phyloP scores from a whole-genome alignment of 2,888 invertebrate species.

The Diplolepis rosae region DNA sequence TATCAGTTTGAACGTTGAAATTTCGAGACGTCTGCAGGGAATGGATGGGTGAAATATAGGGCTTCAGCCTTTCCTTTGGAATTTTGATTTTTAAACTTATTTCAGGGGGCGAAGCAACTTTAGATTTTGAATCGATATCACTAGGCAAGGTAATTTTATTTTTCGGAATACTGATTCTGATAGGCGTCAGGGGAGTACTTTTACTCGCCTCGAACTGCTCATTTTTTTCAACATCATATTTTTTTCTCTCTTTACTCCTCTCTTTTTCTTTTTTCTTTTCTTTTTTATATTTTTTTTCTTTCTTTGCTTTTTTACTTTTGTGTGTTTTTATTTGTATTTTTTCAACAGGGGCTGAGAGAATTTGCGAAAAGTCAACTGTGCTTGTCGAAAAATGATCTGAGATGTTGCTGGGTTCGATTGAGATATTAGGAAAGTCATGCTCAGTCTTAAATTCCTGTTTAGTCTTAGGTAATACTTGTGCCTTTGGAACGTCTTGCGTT shows the following conservation, averaged over 20 bases:
- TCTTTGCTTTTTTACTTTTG: conserved; percentile 1
- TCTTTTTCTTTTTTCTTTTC: neutral
- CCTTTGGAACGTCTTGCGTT: neutral
- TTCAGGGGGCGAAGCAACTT: neutral
- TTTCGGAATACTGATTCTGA: conserved; percentile 9
- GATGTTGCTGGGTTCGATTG: neutral
- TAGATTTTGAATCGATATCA: neutral
- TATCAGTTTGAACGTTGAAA: no score
- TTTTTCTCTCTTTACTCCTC: neutral
- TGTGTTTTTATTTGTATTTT: neutral
- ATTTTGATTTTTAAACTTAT: conserved; percentile 6
- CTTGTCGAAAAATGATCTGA: neutral
- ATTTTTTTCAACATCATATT: neutral
- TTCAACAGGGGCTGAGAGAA: neutral
- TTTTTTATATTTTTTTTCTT: neutral
- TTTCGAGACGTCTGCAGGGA: no score
- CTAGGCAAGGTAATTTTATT: neutral
- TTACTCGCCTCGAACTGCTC: neutral
- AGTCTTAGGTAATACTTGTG: no score
- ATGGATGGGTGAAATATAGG: no score
- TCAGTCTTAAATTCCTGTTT: neutral
- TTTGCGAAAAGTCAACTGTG: neutral
- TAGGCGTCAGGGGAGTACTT: neutral
- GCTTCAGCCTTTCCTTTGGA: neutral
- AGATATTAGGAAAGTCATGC: no score